These are phyloP conservation scores for Spondyliosoma cantharus DNA, from an alignment of 2,797 vertebrate genomes.

Conservation along the genomic window DNA sequence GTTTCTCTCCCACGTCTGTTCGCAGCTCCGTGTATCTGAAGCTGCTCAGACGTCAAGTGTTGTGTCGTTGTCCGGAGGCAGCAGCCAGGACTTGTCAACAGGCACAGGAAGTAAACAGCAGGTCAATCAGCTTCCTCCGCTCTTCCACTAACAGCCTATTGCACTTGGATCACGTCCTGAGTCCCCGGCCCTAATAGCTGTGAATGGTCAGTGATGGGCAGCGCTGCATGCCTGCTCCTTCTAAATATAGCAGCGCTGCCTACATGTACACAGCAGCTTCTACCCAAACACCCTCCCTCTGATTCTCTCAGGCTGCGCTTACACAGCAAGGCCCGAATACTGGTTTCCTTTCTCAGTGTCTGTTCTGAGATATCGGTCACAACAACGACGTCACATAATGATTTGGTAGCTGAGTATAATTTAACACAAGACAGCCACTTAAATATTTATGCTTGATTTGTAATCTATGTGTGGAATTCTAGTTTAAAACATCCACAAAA, in stretches of 20 bases:
- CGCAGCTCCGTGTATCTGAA: neutral
- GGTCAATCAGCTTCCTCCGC: conserved; percentile 20
- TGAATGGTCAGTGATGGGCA: conserved; percentile 49
- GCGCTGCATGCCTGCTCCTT: conserved; percentile 38
- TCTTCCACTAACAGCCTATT: conserved; percentile 2
- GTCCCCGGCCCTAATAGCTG: conserved; percentile 49
- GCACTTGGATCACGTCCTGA: conserved; percentile 47
- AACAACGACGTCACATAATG: too few species aligned
- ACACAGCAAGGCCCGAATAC: neutral
- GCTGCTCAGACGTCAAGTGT: neutral
- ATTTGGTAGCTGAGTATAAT: too few species aligned
- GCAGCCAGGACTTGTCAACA: conserved; percentile 2
- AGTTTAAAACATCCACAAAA: too few species aligned
- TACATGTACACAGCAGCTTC: conserved; percentile 54
- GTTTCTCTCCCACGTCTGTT: neutral
- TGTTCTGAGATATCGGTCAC: neutral
- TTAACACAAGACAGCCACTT: too few species aligned
- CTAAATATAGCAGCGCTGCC: conserved; percentile 74
- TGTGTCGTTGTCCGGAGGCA: neutral
- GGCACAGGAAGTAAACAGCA: conserved; percentile 47
- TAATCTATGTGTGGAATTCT: too few species aligned
- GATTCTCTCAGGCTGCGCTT: conserved; percentile 3
- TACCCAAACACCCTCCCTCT: conserved; percentile 23
- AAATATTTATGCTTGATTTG: too few species aligned
- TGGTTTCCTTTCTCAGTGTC: neutral